These are phyloP conservation scores for Valencia hispanica DNA, from an alignment of 2,797 vertebrate genomes.

Conservation along the genomic window DNA sequence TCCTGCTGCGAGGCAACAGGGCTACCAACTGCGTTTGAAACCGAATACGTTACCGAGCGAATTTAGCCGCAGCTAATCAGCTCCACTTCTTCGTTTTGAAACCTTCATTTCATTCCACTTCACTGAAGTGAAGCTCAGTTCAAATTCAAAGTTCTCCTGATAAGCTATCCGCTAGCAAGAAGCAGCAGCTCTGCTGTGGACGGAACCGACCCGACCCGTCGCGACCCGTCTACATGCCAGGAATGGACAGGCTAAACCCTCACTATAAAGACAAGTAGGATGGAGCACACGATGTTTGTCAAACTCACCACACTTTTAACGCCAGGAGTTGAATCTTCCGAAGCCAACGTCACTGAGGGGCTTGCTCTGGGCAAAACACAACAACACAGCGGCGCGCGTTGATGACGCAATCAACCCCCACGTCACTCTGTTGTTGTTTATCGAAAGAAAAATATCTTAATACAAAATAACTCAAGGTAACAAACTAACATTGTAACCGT, in stretches of 20 bases:
- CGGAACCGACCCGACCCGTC: not conserved
- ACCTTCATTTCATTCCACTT: not conserved
- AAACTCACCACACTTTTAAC: conserved; percentile 5
- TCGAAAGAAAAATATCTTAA: too few relatives aligned
- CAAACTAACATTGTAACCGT: too few relatives aligned
- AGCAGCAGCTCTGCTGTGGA: not conserved
- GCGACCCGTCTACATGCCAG: not conserved
- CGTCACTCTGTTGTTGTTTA: not conserved
- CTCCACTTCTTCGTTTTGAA: not conserved
- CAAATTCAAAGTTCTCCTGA: not conserved
- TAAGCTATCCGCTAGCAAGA: not conserved
- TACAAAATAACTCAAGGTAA: too few relatives aligned
- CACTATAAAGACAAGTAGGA: not conserved
- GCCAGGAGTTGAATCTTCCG: not conserved
- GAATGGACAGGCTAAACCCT: not conserved
- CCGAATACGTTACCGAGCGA: not conserved
- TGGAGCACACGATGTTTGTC: too few relatives aligned
- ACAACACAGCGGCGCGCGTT: not conserved
- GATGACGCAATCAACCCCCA: not conserved
- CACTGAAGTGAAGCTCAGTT: not conserved
- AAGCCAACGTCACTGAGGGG: not conserved
- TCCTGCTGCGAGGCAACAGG: too few relatives aligned
- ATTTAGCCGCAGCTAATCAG: not conserved
- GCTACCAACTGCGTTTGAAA: too few relatives aligned
- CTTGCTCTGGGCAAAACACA: not conserved